Conservation (phyloP, 2,113 vertebrate species). For the Oxygymnocypris stewartii region DNA sequence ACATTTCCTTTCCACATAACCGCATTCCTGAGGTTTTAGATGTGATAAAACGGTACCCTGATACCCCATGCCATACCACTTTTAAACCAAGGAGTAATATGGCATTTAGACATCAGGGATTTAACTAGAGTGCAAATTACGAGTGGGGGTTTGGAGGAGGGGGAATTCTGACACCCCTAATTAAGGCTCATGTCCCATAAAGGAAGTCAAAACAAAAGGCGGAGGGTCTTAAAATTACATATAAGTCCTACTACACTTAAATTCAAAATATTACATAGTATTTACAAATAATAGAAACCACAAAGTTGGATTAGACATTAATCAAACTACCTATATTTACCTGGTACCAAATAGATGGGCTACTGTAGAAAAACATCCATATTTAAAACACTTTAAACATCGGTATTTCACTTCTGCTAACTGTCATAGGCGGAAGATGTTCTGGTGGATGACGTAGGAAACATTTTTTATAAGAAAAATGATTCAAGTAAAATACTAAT, state of each 20-base stretch:
- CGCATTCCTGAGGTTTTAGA: conserved; percentile 21
- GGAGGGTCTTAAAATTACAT: not conserved
- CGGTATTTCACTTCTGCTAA: too few relatives aligned
- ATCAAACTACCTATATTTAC: too few relatives aligned
- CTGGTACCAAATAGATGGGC: not conserved
- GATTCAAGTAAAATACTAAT: too few relatives aligned
- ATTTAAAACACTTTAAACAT: too few relatives aligned
- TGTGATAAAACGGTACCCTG: conserved; percentile 25
- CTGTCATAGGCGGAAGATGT: too few relatives aligned
- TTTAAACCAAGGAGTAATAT: not conserved
- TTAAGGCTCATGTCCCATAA: not conserved
- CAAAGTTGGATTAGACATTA: not conserved
- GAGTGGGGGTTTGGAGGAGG: not conserved
- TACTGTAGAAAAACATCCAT: too few relatives aligned
- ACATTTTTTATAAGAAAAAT: too few relatives aligned
- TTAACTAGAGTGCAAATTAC: not conserved
- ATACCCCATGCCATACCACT: conserved; percentile 14
- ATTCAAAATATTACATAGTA: not conserved
- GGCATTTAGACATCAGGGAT: not conserved
- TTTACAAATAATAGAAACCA: not conserved
- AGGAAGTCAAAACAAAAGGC: conserved; percentile 22
- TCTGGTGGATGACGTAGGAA: too few relatives aligned
- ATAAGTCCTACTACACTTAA: not conserved
- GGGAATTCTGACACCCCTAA: not conserved
- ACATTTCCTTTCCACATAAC: conserved; percentile 18